Evolutionary conservation across 1,140 invertebrate genomes (phyloP).

Genomic region (Coptotermes formosanus): DNA sequence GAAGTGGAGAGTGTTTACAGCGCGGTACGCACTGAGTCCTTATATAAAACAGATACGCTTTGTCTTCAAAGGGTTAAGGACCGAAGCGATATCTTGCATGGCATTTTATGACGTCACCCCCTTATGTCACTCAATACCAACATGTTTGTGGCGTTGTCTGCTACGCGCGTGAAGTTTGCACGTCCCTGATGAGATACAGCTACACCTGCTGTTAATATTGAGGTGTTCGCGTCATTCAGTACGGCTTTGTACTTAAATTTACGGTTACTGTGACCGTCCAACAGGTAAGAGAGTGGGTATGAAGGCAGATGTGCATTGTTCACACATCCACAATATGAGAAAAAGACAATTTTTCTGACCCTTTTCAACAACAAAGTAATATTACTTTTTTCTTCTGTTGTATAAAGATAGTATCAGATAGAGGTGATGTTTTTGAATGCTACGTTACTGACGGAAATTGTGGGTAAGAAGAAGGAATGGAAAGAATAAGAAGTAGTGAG

Average conservation of each 20-base stretch:
- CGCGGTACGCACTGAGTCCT: too few relatives aligned
- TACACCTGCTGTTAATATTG: background rate
- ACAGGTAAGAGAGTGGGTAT: background rate
- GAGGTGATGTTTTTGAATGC: background rate
- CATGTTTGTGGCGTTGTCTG: background rate
- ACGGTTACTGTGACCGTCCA: background rate
- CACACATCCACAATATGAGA: background rate
- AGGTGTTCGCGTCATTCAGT: background rate
- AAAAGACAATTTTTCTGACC: background rate
- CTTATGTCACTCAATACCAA: too few relatives aligned
- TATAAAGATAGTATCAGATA: slow-evolving; percentile 4
- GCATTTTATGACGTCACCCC: too few relatives aligned
- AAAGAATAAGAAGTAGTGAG: background rate
- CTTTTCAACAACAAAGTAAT: background rate
- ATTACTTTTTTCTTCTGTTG: background rate
- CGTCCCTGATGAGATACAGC: background rate
- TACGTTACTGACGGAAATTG: background rate
- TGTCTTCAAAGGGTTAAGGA: too few relatives aligned
- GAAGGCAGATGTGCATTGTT: background rate
- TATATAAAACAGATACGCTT: too few relatives aligned
- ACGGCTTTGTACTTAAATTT: background rate
- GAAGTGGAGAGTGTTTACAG: too few relatives aligned
- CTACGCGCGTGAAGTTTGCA: background rate
- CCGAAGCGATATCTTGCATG: too few relatives aligned
- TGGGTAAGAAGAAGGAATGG: background rate